These are phyloP conservation scores for Ophion slaviceki DNA, from an alignment of 2,888 invertebrate species.

Conservation along the genomic window DNA sequence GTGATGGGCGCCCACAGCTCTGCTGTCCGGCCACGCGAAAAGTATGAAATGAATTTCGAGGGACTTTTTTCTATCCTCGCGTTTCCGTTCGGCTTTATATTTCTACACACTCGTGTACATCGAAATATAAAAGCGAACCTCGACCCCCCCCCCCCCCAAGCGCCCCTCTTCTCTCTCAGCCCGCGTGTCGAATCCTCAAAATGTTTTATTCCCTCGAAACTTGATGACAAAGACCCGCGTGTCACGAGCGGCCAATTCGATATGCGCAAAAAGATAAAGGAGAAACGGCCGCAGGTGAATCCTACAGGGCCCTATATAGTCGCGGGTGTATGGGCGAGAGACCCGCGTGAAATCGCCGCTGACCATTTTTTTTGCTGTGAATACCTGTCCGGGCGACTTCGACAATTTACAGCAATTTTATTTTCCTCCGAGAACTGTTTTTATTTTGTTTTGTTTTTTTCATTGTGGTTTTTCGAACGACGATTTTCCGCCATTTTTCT, in stretches of 20 bases:
- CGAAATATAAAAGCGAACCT: background rate
- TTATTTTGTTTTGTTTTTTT: background rate
- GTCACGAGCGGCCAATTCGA: slow-evolving; percentile 18
- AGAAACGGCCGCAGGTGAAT: background rate
- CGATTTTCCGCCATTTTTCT: background rate
- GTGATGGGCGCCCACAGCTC: slow-evolving; percentile 20
- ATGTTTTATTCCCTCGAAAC: background rate
- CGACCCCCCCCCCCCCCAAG: background rate
- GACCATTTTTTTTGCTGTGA: background rate
- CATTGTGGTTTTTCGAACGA: background rate
- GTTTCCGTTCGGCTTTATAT: slow-evolving; percentile 1
- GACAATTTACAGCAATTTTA: background rate
- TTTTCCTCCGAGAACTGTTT: background rate
- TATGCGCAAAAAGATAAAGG: background rate
- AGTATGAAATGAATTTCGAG: slow-evolving; percentile 48
- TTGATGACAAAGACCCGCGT: slow-evolving; percentile 22
- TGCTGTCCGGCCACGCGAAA: slow-evolving; percentile 26
- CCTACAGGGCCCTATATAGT: background rate
- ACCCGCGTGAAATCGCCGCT: no score
- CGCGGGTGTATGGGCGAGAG: no score
- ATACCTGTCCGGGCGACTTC: background rate
- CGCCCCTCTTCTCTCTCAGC: background rate
- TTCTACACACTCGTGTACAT: slow-evolving; percentile 6
- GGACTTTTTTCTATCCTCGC: slow-evolving; percentile 38
- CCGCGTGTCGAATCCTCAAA: slow-evolving; percentile 34